phyloP scores from a whole-genome alignment of 2,797 vertebrate species.

The Syndactyla subalaris region DNA sequence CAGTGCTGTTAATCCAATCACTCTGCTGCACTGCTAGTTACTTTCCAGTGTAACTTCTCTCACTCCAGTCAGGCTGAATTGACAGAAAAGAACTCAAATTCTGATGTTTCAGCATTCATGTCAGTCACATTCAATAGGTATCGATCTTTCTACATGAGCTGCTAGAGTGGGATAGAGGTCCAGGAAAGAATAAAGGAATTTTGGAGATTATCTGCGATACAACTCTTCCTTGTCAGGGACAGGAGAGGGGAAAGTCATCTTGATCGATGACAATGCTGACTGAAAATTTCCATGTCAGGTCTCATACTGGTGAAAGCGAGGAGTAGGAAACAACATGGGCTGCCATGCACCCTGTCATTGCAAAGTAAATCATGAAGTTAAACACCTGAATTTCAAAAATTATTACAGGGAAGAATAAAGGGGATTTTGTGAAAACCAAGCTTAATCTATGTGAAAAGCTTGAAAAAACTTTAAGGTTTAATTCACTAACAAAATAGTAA shows the following conservation, averaged over 20 bases:
- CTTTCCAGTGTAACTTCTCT: neutral
- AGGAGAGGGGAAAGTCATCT: neutral
- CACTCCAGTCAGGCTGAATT: neutral
- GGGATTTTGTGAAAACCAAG: neutral
- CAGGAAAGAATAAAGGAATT: neutral
- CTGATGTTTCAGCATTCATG: constrained; percentile 11
- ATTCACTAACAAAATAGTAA: neutral
- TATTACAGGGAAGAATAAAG: neutral
- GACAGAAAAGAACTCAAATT: neutral
- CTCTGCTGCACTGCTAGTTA: neutral
- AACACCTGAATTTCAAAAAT: neutral
- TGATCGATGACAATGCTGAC: neutral
- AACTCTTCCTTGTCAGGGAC: neutral
- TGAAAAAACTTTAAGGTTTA: neutral
- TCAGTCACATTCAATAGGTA: constrained; percentile 18
- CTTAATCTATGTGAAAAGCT: neutral
- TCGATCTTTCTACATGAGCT: neutral
- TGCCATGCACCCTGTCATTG: neutral
- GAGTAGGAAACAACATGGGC: neutral
- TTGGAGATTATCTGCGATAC: neutral
- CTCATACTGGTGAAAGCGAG: neutral
- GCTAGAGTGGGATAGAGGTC: neutral
- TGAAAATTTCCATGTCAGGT: neutral
- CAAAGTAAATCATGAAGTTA: neutral
- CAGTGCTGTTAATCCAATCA: neutral